Conservation (phyloP, 2,888 invertebrate genomes). For the Leptura quadrifasciata region DNA sequence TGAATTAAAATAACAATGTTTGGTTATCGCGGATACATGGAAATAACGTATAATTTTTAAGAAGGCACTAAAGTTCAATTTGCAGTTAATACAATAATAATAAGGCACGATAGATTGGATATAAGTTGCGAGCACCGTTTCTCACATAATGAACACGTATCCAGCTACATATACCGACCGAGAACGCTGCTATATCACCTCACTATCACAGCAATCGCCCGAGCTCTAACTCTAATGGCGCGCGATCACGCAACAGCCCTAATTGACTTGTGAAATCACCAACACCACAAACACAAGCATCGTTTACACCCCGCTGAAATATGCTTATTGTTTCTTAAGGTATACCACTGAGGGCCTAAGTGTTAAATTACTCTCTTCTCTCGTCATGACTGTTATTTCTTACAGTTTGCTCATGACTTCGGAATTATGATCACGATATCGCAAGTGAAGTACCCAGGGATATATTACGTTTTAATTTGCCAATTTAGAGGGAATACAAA, state of each 20-base stretch:
- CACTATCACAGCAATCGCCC: slow-evolving; percentile 55
- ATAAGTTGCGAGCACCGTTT: slow-evolving; percentile 65
- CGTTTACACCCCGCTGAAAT: slow-evolving; percentile 33
- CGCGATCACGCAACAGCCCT: slow-evolving; percentile 70
- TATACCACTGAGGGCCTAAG: slow-evolving; percentile 35
- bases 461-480: background rate
- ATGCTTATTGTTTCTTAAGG: slow-evolving; percentile 31
- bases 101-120: slow-evolving; percentile 60
- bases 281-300: slow-evolving; percentile 57
- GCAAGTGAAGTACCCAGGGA: slow-evolving; percentile 17
- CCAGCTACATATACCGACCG: slow-evolving; percentile 47
- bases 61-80: slow-evolving; percentile 61
- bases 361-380: slow-evolving; percentile 38
- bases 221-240: slow-evolving; percentile 67
- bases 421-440: slow-evolving; percentile 43
- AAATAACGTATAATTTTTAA: slow-evolving; percentile 57
- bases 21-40: slow-evolving; percentile 43
- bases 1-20: slow-evolving; percentile 56
- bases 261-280: slow-evolving; percentile 73
- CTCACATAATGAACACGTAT: slow-evolving; percentile 71
- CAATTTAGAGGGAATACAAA: background rate
- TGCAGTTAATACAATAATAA: slow-evolving; percentile 65
- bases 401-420: slow-evolving; percentile 31
- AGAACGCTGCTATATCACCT: slow-evolving; percentile 56
- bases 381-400: slow-evolving; percentile 44